Base-by-base conservation (phyloP, 2,888 invertebrate species). In the Tetragonula carbonaria region DNA sequence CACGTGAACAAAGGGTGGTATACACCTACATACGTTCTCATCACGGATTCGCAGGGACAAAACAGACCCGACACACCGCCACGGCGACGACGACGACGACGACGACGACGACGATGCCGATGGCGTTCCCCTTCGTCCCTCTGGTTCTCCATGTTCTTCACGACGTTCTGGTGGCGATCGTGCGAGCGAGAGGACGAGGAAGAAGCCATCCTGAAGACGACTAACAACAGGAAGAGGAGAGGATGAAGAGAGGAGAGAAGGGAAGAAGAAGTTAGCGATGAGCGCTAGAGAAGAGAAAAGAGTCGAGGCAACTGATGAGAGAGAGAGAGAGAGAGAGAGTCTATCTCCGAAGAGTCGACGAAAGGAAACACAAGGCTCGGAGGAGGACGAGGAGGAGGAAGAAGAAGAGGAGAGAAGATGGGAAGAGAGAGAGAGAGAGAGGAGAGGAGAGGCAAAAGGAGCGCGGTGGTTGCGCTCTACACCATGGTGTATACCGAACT, bases 401-500 rank as follows among this genome's bases (percentile, higher is more conserved):
- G 16, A 73, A 75, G 75, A 51, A 59, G 67, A 59, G 57, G 73
- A 28, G 28, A 28, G 28, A 28, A 28, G 28, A 28, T 28, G 28
- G 28, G 28, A 2, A 28, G 28, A 28, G 28, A 28, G 28, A 28
- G 28, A 28, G 28, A 28, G 28, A 28, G 28, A 28, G 28, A 45
- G 11, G 76, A 82, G 70, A 57, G 75, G 80, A 55, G 68, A 77
- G 45, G 78, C 53, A 82, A 62, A 70, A 78, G 53, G 75, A 79
- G 78, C 33, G 72, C 68, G 82, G 86, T 85, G 88, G 84, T 86
- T 86, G 78, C 84, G 86, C 86, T 85, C 80, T 82, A 80, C 86
- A 82, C 84, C 82, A 83, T 88, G 90, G 88, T 88, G 86, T 91
- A 91, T 88, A 88, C 86, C 88, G 91, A 92, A 92, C 90, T 86